A percentile compares a stretch with the other conserved stretches of the same genome.
These are phyloP conservation scores for Drosophila pachea DNA, from an alignment of 1,140 invertebrate genomes.

Conservation along the genomic window DNA sequence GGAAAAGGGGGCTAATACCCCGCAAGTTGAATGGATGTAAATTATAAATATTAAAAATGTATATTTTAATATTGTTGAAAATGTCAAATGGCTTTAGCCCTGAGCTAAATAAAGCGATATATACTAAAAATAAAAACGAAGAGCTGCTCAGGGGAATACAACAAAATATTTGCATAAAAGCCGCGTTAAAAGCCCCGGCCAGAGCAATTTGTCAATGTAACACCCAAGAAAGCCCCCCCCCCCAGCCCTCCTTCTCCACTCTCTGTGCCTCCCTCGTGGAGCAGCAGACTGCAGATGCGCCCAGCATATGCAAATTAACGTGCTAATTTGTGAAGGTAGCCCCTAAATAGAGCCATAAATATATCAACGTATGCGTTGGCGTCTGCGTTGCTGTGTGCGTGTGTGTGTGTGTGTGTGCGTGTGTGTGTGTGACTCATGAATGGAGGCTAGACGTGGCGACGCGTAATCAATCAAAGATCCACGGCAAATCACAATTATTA, in stretches of 20 bases:
- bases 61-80: slow-evolving; percentile 38
- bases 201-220: slow-evolving; percentile 67
- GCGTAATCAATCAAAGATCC: slow-evolving; percentile 42
- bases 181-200: slow-evolving; percentile 48
- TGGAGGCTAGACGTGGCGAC: slow-evolving; percentile 3
- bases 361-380: slow-evolving; percentile 1
- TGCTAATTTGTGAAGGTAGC: slow-evolving; percentile 64
- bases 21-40: slow-evolving; percentile 10
- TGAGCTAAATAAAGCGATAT: slow-evolving; percentile 54
- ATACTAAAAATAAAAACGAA: slow-evolving; percentile 6
- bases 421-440: neutral
- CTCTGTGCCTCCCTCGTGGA: too few relatives aligned
- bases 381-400: too few relatives aligned
- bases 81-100: slow-evolving; percentile 62
- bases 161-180: slow-evolving; percentile 63
- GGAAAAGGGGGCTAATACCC: slow-evolving; percentile 12
- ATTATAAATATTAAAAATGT: slow-evolving; percentile 41
- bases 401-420: neutral
- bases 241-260: too few relatives aligned
- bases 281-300: slow-evolving; percentile 36
- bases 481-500: slow-evolving; percentile 59
- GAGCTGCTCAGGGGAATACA: slow-evolving; percentile 6
- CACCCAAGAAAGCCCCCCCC: slow-evolving; percentile 50
- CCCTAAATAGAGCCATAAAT: slow-evolving; percentile 67
- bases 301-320: slow-evolving; percentile 54